A percentile compares a stretch with the other conserved stretches of the same genome.
phyloP scores from a whole-genome alignment of 1,140 invertebrate species.

The Epicauta chinensis region DNA sequence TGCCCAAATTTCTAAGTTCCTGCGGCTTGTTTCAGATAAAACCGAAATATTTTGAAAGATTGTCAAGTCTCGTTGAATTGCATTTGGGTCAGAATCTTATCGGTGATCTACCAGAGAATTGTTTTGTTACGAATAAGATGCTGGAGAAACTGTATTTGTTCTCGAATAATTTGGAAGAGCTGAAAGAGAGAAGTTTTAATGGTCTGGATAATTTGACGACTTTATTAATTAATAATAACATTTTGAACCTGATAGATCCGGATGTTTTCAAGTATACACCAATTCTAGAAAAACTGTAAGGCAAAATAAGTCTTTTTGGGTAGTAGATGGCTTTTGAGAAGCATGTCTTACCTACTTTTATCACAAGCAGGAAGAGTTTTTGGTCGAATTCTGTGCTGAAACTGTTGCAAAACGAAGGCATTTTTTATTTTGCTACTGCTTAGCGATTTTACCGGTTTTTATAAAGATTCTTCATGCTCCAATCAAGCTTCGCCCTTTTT shows the following conservation, averaged over 20 bases:
- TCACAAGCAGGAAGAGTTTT: too few relatives aligned
- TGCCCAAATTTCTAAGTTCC: too few relatives aligned
- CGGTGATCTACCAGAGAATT: conserved; percentile 31
- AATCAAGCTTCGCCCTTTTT: too few relatives aligned
- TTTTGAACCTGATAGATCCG: conserved; percentile 32
- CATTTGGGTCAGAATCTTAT: conserved; percentile 39
- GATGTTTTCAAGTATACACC: conserved; percentile 33
- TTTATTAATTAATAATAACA: conserved; percentile 39
- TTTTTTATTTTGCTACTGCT: too few relatives aligned
- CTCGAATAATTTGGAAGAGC: conserved; percentile 39
- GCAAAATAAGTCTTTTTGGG: too few relatives aligned
- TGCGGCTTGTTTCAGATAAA: conserved; percentile 31
- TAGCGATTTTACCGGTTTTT: too few relatives aligned
- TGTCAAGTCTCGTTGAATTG: conserved; percentile 34
- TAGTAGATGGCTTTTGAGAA: too few relatives aligned
- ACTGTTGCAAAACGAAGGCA: too few relatives aligned
- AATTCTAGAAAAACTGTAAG: conserved; percentile 39
- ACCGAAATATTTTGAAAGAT: conserved; percentile 29
- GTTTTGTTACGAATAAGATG: conserved; percentile 29
- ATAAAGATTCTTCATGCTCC: too few relatives aligned
- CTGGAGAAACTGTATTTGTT: conserved; percentile 39
- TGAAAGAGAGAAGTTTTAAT: conserved; percentile 33
- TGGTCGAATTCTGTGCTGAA: background rate
- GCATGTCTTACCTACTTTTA: too few relatives aligned
- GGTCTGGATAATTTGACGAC: conserved; percentile 36